Evolutionary conservation across 2,113 vertebrate genomes (phyloP).

Genomic region (Phylloscopus trochilus): DNA sequence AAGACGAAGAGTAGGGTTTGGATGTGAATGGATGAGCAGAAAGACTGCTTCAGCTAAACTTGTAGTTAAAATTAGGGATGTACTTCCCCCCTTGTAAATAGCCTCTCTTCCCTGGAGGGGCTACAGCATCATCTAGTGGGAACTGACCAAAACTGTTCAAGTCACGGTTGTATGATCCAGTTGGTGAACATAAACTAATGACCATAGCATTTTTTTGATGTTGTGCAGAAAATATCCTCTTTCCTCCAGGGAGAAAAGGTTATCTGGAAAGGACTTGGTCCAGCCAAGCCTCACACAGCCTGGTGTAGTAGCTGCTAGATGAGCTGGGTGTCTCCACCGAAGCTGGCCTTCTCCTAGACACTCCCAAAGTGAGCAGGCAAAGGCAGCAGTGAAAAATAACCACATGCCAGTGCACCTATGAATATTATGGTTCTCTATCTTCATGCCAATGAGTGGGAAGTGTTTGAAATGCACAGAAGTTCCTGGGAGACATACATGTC

Average conservation of each 20-base stretch:
- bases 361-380: background rate
- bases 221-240: background rate
- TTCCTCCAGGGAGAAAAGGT: background rate
- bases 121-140: background rate
- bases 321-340: background rate
- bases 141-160: background rate
- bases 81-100: background rate
- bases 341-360: background rate
- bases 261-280: background rate
- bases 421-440: background rate
- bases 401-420: background rate
- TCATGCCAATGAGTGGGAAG: background rate
- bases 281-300: background rate
- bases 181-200: background rate
- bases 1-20: background rate
- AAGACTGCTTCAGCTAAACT: background rate
- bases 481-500: fast-evolving
- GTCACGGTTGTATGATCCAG: background rate
- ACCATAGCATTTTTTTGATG: background rate
- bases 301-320: background rate
- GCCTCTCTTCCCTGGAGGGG: background rate
- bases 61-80: background rate
- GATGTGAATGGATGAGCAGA: background rate
- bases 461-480: background rate
- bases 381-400: background rate